Percentiles rank a stretch among this genome's conserved stretches.
phyloP scores from a whole-genome alignment of 1,140 invertebrate species.

The Whitmania pigra region DNA sequence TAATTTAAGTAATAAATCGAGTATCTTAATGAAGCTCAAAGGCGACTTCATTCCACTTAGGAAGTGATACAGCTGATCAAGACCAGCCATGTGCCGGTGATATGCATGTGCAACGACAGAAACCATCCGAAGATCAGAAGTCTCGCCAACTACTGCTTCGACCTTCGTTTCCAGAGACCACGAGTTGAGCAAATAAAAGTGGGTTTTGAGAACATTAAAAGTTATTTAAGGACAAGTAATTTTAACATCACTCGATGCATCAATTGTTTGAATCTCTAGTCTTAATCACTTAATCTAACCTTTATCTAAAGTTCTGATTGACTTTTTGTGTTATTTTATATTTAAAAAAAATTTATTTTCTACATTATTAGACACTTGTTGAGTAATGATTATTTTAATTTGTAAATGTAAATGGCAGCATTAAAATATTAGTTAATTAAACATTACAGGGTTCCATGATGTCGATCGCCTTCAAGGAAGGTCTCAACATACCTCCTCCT shows the following conservation, averaged over 20 bases:
- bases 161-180: slow-evolving; percentile 72
- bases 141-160: slow-evolving; percentile 84
- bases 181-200: slow-evolving; percentile 78
- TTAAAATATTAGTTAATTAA: not conserved
- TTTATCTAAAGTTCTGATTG: too few species aligned
- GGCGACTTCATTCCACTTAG: slow-evolving; percentile 24
- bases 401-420: not conserved
- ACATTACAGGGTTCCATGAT: slow-evolving; percentile 62
- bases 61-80: slow-evolving; percentile 90
- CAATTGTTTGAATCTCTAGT: not conserved
- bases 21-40: too few species aligned
- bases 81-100: slow-evolving; percentile 72
- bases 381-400: too few species aligned
- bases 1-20: too few species aligned
- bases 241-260: too few species aligned
- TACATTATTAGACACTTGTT: too few species aligned
- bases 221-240: too few species aligned
- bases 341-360: too few species aligned
- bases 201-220: slow-evolving; percentile 18
- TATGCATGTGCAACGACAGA: slow-evolving; percentile 97
- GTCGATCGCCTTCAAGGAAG: slow-evolving; percentile 81
- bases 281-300: too few species aligned
- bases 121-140: slow-evolving; percentile 85
- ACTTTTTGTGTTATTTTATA: too few species aligned
- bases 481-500: slow-evolving; percentile 59